A percentile compares a stretch with the other conserved stretches of the same genome.
phyloP scores from a whole-genome alignment of 2,888 invertebrate species.

The Philopedon plagiatum region DNA sequence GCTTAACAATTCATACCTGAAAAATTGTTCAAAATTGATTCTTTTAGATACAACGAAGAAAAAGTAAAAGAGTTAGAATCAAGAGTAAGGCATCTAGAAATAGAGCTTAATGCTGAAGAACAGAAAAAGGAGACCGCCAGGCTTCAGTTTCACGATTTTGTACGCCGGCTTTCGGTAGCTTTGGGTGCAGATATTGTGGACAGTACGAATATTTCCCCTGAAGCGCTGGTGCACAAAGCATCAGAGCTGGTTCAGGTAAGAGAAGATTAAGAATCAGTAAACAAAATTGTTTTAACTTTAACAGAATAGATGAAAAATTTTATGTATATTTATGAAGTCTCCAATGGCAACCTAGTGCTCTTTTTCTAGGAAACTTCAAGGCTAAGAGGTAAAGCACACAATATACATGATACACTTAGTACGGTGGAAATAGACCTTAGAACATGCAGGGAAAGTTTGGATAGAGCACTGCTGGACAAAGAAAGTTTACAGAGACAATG shows the following conservation, averaged over 20 bases:
- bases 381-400: slow-evolving; percentile 68
- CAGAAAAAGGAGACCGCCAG: slow-evolving; percentile 82
- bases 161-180: slow-evolving; percentile 80
- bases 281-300: too few relatives aligned
- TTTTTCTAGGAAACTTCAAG: slow-evolving; percentile 65
- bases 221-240: slow-evolving; percentile 82
- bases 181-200: slow-evolving; percentile 81
- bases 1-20: too few relatives aligned
- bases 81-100: slow-evolving; percentile 80
- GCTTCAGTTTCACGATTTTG: slow-evolving; percentile 78
- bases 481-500: slow-evolving; percentile 83
- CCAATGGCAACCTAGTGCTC: too few relatives aligned
- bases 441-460: slow-evolving; percentile 77
- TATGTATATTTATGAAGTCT: not conserved
- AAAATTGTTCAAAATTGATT: not conserved
- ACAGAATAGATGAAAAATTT: too few relatives aligned
- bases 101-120: slow-evolving; percentile 81
- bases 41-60: slow-evolving; percentile 76
- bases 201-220: slow-evolving; percentile 76
- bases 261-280: too few relatives aligned
- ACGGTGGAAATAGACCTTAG: slow-evolving; percentile 78
- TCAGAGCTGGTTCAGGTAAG: slow-evolving; percentile 81
- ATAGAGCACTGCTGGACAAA: slow-evolving; percentile 78
- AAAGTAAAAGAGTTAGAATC: slow-evolving; percentile 83
- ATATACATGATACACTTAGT: slow-evolving; percentile 74